Evolutionary conservation across 2,888 invertebrate species (phyloP).

Genomic region (Agrochola lychnidis): DNA sequence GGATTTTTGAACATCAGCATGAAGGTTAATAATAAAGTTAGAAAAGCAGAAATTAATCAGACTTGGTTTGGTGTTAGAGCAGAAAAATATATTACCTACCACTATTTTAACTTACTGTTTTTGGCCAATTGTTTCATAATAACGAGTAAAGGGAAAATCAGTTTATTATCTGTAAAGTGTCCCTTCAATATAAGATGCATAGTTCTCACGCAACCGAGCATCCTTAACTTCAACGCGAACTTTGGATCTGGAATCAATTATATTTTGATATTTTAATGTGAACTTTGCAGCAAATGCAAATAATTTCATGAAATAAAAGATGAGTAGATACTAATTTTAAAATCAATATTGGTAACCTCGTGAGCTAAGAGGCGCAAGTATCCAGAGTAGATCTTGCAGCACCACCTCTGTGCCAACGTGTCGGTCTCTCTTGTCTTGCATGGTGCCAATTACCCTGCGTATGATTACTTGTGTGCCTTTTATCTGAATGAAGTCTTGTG

Average conservation of each 20-base stretch:
- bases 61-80: neutral
- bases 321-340: conserved; percentile 27
- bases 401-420: conserved; percentile 85
- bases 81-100: conserved; percentile 1
- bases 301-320: conserved; percentile 1
- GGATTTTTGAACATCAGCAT: neutral
- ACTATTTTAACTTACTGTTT: conserved; percentile 85
- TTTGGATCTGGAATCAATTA: conserved; percentile 88
- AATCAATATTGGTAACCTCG: conserved; percentile 80
- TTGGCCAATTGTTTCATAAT: conserved; percentile 91
- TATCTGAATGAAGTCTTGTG: conserved; percentile 85
- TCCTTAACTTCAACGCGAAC: conserved; percentile 92
- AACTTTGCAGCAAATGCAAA: neutral
- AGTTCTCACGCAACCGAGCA: conserved; percentile 91
- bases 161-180: conserved; percentile 91
- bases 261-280: conserved; percentile 9
- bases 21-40: conserved; percentile 5
- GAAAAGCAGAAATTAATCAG: neutral
- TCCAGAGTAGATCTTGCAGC: conserved; percentile 90
- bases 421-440: conserved; percentile 87
- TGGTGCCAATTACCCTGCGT: conserved; percentile 84
- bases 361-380: conserved; percentile 89
- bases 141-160: conserved; percentile 90
- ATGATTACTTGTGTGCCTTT: conserved; percentile 90
- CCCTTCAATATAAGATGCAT: conserved; percentile 91